Evolutionary conservation across 2,888 invertebrate species (phyloP).

Genomic region (Leptothorax acervorum): DNA sequence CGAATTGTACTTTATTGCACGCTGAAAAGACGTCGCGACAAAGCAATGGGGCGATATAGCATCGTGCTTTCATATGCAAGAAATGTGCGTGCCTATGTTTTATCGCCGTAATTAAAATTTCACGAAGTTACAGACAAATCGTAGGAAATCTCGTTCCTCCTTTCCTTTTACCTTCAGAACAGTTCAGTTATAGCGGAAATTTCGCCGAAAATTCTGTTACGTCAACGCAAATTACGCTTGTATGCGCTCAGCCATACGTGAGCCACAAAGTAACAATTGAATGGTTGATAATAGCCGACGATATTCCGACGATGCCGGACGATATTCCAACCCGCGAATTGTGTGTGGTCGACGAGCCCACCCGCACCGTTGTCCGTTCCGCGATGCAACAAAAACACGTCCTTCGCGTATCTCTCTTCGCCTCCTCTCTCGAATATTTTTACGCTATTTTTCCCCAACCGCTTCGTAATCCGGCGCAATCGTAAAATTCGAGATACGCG

Average conservation of each 20-base stretch:
- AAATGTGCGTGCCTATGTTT: not conserved
- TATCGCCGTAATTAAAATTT: conserved; percentile 24
- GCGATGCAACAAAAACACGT: conserved; percentile 14
- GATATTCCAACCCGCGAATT: conserved; percentile 15
- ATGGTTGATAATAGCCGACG: conserved; percentile 33
- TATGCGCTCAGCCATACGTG: not conserved
- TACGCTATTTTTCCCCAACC: conserved; percentile 62
- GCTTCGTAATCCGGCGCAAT: conserved; percentile 57
- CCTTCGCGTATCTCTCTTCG: conserved; percentile 1
- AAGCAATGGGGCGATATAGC: not conserved
- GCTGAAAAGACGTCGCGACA: not conserved
- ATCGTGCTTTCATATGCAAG: not conserved
- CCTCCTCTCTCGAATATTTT: conserved; percentile 48
- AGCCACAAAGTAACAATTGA: conserved; percentile 43
- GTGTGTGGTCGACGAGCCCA: conserved; percentile 14
- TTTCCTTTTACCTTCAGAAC: not conserved
- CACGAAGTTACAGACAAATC: not conserved
- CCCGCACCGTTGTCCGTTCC: not conserved
- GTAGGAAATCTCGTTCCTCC: not conserved
- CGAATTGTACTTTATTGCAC: not conserved
- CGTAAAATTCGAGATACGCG: conserved; percentile 64
- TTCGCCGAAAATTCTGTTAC: conserved; percentile 26
- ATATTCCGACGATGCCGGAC: conserved; percentile 11
- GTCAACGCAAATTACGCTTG: conserved; percentile 33
- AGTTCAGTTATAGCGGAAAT: not conserved